Evolutionary conservation across 2,797 vertebrate genomes (phyloP), one percentile per base, ranked within the genome.

Genomic region (Bradypodion ventrale): DNA sequence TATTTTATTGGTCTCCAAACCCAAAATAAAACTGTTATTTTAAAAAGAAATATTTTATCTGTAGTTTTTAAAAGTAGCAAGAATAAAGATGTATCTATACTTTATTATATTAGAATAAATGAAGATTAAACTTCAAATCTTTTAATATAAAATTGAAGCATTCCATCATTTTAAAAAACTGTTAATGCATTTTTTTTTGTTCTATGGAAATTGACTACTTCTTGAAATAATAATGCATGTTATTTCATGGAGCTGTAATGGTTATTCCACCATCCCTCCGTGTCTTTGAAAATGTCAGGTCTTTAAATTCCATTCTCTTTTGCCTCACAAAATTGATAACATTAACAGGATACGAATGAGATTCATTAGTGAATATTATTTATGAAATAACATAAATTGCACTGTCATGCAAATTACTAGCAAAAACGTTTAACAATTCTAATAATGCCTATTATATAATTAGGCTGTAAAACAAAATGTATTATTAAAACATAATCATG

Each of bases 41-140:
- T 65, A 82, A 72, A 49, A 69, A 40, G n/a, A 23, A 0, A 10
- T 10, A 78, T 40, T 70, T 84, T 85, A 66, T 85, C 82, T 29
- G 75, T 65, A 35, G n/a, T n/a, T n/a, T n/a, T n/a, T n/a, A n/a
- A n/a, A n/a, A n/a, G n/a, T n/a, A n/a, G n/a, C n/a, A n/a, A n/a
- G n/a, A n/a, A n/a, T 19, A 35, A 35, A 7, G 19, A 12, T 85
- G 56, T 73, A 75, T 5, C 59, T 84, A 65, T 82, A 87, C 49
- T 46, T 81, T 21, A 77, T n/a, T 78, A 82, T 59, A 88, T 84
- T 66, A 83, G 81, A 89, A 85, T 76, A 80, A 88, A 15, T 60
- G 5, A 63, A 89, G 40, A 88, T 77, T 46, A 90, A 75, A 29
- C 8, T 79, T 79, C 83, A 82, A 75, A 60, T 37, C 74, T 37